Percentiles rank a stretch among this genome's conserved stretches.
Conservation (phyloP, 2,113 vertebrate species). For the Macrotis lagotis region DNA sequence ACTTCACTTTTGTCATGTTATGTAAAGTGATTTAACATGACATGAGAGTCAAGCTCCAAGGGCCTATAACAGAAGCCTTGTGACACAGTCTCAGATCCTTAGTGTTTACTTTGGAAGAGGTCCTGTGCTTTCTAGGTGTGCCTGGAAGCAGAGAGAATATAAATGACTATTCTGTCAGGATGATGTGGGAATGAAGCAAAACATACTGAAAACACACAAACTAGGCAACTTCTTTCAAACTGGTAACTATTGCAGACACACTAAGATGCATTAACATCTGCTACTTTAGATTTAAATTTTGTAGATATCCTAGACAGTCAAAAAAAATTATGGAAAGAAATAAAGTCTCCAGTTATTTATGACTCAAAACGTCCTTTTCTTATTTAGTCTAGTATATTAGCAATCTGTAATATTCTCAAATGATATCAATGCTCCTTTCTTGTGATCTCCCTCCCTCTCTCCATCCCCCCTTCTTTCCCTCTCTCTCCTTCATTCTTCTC, state of each 20-base stretch:
- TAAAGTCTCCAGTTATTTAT: constrained; percentile 7
- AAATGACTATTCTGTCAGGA: not conserved
- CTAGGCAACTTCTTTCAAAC: constrained; percentile 43
- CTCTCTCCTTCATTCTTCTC: too few relatives aligned
- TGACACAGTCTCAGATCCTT: constrained; percentile 18
- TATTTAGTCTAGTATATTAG: not conserved
- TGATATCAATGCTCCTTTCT: not conserved
- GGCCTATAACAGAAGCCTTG: constrained; percentile 10
- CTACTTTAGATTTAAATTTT: not conserved
- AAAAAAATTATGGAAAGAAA: not conserved
- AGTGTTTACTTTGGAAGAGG: constrained; percentile 51
- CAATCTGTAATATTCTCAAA: not conserved
- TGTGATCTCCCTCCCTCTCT: not conserved
- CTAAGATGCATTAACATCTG: not conserved
- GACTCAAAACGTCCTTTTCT: not conserved
- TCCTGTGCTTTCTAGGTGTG: constrained; percentile 26
- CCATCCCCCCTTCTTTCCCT: not conserved
- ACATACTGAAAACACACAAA: constrained; percentile 39
- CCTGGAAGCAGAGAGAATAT: not conserved
- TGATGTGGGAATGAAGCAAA: not conserved
- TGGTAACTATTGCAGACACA: constrained; percentile 18
- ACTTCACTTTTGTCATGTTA: constrained; percentile 51
- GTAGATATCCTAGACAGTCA: not conserved
- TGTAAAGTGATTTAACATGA: constrained; percentile 22
- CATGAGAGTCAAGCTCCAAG: constrained; percentile 12